A percentile compares a stretch with the other conserved stretches of the same genome.
Evolutionary conservation across 2,797 vertebrate species (phyloP).

Genomic region (Anisognathus igniventris): DNA sequence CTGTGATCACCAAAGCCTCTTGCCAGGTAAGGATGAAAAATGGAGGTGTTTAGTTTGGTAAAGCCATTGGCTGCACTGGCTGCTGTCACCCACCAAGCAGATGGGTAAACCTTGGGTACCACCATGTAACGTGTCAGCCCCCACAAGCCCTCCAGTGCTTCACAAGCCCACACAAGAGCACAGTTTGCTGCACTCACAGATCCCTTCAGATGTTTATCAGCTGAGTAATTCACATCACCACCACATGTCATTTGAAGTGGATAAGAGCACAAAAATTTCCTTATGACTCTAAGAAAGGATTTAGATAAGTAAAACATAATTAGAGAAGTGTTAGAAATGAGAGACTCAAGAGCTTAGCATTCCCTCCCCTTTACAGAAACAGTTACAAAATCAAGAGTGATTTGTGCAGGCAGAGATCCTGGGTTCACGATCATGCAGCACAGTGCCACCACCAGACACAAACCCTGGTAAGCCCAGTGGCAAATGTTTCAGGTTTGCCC

Average conservation of each 20-base stretch:
- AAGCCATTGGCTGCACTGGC: not conserved
- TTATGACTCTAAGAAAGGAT: slow-evolving; percentile 8
- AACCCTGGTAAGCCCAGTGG: not conserved
- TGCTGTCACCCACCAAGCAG: not conserved
- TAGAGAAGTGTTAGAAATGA: not conserved
- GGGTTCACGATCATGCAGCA: not conserved
- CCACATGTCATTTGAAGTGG: not conserved
- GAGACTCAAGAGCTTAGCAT: not conserved
- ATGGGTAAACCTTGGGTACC: not conserved
- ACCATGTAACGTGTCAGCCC: rapidly evolving
- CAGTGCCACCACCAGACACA: not conserved
- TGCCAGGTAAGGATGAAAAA: not conserved
- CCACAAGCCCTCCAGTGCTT: slow-evolving; percentile 1
- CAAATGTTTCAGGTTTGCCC: not conserved
- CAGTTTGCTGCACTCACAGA: not conserved
- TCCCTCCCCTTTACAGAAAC: not conserved
- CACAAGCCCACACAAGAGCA: not conserved
- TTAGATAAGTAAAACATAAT: slow-evolving; percentile 13
- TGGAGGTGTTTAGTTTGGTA: not conserved
- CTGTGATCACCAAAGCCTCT: not conserved
- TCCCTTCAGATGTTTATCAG: slow-evolving; percentile 10
- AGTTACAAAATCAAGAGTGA: not conserved
- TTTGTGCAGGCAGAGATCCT: not conserved
- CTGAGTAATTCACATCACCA: slow-evolving; percentile 25
- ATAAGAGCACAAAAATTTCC: not conserved